Evolutionary conservation across 1,140 invertebrate genomes (phyloP).

Genomic region (Lineus longissimus): DNA sequence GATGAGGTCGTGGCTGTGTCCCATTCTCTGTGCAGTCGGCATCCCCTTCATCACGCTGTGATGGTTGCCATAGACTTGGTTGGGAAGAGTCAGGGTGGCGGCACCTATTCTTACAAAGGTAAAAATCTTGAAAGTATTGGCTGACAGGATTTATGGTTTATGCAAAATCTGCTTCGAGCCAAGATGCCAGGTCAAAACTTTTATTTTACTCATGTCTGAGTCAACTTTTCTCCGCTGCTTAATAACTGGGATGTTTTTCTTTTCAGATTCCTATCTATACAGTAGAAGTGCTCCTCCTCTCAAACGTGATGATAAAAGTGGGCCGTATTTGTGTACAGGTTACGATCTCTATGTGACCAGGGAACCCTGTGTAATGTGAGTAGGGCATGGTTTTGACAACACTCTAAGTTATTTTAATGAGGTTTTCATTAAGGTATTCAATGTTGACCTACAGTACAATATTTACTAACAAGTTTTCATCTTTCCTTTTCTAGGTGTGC

Average conservation of each 20-base stretch:
- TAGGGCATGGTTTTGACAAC: conserved; percentile 10
- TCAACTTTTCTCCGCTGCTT: no score
- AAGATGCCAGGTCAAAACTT: no score
- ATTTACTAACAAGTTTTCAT: neutral
- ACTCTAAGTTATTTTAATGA: no score
- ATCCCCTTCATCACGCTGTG: conserved; percentile 77
- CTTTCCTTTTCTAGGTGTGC: conserved; percentile 59
- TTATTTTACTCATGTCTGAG: no score
- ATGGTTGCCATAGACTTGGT: conserved; percentile 85
- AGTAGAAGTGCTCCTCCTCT: no score
- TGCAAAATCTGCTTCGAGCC: no score
- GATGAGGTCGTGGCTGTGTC: conserved; percentile 59
- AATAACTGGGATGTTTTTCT: no score
- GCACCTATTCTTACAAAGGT: conserved; percentile 60
- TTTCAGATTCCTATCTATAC: no score
- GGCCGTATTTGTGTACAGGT: conserved; percentile 78
- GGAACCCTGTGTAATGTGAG: conserved; percentile 86
- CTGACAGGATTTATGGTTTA: no score
- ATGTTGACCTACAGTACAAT: no score
- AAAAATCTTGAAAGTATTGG: no score
- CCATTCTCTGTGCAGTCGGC: conserved; percentile 59
- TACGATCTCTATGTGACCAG: conserved; percentile 78
- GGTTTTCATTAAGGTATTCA: no score
- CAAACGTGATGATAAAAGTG: conserved; percentile 23
- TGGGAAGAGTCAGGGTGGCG: conserved; percentile 75